Evolutionary conservation across 2,113 vertebrate species (phyloP), one percentile per base, ranked within the genome.

Genomic region (Melanostigma gelatinosum): DNA sequence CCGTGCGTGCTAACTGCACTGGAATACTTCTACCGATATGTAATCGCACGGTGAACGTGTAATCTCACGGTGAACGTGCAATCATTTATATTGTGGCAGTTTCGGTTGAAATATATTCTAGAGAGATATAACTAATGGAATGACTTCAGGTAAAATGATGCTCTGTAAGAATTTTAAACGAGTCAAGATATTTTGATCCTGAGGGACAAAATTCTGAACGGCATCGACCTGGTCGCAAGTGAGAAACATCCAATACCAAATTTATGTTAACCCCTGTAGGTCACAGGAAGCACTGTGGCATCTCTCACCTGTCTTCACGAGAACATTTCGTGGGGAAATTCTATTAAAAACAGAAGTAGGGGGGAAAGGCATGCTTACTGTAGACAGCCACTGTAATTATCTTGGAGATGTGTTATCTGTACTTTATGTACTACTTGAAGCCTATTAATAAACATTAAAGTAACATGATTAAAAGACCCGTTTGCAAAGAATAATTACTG

Each of bases 281-380:
- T 80, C 34, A 40, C 22, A 22, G 36, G 36, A 58, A 27, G 0
- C 3, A 29, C 40, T 58, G 52, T 62, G 36, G 58, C 42, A 40
- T 38, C 13, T 72, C 22, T 75, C 48, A 65, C 62, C 40, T 73
- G 75, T 79, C 58, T 81, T 81, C 68, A 74, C 20, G 60, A 77
- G 85, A 71, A 77, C 77, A 89, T 83, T 80, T 85, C 83, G 86
- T 86, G 77, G 66, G 44, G 13, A 75, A 61, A 74, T 50, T 18
- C 44, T 54, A 61, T 62, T 55, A 22, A 61, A 52, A 18, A 63
- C 34, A 52, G 18, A 34, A 36, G 27, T 16, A 32, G 57, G 57
- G 5, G 0, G 4, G 42, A 13, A 24, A 66, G 4, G 36, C 57
- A 57, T 57, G 18, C 50, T 58, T 52, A 29, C 4, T 58, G 50